Evolutionary conservation across 2,797 vertebrate species (phyloP).

Genomic region (Liasis olivaceus): DNA sequence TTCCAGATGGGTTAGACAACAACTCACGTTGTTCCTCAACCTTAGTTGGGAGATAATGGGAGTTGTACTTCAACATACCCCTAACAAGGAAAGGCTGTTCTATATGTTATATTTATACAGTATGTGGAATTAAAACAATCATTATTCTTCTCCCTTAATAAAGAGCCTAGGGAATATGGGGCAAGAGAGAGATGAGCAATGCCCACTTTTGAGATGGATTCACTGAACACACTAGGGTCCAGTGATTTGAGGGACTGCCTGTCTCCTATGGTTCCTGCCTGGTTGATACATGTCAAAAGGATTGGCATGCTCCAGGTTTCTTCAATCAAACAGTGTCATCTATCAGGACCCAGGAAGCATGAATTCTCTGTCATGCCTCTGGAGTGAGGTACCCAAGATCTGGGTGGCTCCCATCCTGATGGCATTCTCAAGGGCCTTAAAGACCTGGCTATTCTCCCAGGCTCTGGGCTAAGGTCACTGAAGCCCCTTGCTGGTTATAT

Average conservation of each 20-base stretch:
- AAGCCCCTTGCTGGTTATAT: neutral
- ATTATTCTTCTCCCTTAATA: neutral
- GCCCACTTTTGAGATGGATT: neutral
- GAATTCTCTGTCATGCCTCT: neutral
- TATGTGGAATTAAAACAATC: slow-evolving; percentile 34
- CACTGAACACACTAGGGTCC: neutral
- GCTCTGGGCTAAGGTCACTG: too few species aligned
- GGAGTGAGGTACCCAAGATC: neutral
- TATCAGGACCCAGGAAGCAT: neutral
- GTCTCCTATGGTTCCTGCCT: neutral
- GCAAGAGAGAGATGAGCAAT: neutral
- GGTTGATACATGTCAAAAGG: neutral
- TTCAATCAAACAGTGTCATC: neutral
- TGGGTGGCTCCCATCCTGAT: neutral
- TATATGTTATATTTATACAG: slow-evolving; percentile 43
- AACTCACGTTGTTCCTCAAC: neutral
- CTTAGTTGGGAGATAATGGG: neutral
- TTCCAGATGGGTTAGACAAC: neutral
- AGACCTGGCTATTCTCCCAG: too few species aligned
- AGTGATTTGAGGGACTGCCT: neutral
- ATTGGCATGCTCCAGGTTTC: neutral
- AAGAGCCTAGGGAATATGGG: slow-evolving; percentile 10
- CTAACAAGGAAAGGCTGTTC: neutral
- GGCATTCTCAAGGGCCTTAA: neutral
- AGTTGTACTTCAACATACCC: neutral